Percentiles rank a stretch among this genome's conserved stretches.
These are phyloP conservation scores for Arothron firmamentum DNA, from an alignment of 2,113 vertebrate species.

Conservation along the genomic window DNA sequence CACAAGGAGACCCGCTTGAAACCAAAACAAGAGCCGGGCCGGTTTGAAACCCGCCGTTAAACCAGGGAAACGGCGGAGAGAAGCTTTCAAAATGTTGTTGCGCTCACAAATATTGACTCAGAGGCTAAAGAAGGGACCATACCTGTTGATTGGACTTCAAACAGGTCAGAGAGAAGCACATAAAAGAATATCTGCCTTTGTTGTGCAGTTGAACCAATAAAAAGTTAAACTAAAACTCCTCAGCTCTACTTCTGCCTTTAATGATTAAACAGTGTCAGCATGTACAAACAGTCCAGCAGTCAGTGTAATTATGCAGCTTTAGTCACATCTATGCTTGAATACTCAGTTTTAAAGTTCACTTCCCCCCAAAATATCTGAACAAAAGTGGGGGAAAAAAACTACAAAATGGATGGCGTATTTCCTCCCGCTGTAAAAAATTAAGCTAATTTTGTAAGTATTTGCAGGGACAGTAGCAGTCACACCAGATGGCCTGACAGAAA, in stretches of 20 bases:
- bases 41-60: not conserved
- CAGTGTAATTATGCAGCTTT: too few relatives aligned
- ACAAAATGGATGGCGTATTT: too few relatives aligned
- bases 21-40: slow-evolving; percentile 7
- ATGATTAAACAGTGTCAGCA: slow-evolving; percentile 25
- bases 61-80: slow-evolving; percentile 2
- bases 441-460: too few relatives aligned
- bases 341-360: too few relatives aligned
- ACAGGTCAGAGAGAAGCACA: slow-evolving; percentile 25
- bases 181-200: slow-evolving; percentile 27
- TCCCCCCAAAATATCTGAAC: too few relatives aligned
- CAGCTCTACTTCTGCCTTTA: slow-evolving; percentile 14
- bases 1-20: slow-evolving; percentile 7
- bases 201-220: slow-evolving; percentile 42
- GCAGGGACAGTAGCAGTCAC: too few relatives aligned
- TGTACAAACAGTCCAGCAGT: not conserved
- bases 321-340: too few relatives aligned
- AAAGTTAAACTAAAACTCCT: slow-evolving; percentile 50
- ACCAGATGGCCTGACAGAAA: too few relatives aligned
- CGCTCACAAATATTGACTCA: slow-evolving; percentile 61
- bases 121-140: slow-evolving; percentile 27
- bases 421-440: too few relatives aligned
- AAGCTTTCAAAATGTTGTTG: not conserved
- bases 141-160: slow-evolving; percentile 2
- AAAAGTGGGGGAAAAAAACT: too few relatives aligned